Evolutionary conservation across 2,797 vertebrate genomes (phyloP), one percentile per base, ranked within the genome.

Genomic region (Acridotheres tristis): DNA sequence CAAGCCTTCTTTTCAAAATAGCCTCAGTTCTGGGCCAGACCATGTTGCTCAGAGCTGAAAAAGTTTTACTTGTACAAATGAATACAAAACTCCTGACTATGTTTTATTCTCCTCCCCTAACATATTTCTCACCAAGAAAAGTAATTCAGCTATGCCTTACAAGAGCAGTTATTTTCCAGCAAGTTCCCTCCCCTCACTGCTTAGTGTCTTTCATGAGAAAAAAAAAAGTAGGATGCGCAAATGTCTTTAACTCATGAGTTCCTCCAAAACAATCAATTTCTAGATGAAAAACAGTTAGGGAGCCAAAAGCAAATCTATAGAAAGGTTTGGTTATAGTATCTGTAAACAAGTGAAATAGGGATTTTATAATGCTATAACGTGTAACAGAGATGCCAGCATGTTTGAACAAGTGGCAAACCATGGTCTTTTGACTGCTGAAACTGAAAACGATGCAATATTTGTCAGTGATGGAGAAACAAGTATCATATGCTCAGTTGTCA

Each of bases 401-500:
- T 95, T 94, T 84, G 78, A 96, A 79, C 80, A 94, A 95, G 85
- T 85, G 78, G 89, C 71, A 85, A 83, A 93, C 58, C 61, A 11
- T 53, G 55, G 47, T 95, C 94, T 88, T 92, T 96, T 90, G 76
- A 66, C 90, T 91, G 73, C 79, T 94, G 90, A 92, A 94, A 59
- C 71, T 80, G 87, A 94, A 91, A 94, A 92, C 68, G 81, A 67
- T n/a, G 69, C 90, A 83, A 3, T 91, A 89, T 96, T 96, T 96
- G 89, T 75, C 36, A 75, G 54, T 65, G 94, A 86, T 91, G 43
- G 76, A 88, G 80, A 89, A 94, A 92, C 38, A 94, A 87, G 75
- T 78, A 77, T 91, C 68, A 40, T 95, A 75, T 90, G 62, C 34
- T 89, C 42, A 93, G 89, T 93, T 96, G 96, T 95, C 95, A 93